Evolutionary conservation across 2,888 invertebrate species (phyloP), one percentile per base, ranked within the genome.

Genomic region (Philopedon plagiatum): DNA sequence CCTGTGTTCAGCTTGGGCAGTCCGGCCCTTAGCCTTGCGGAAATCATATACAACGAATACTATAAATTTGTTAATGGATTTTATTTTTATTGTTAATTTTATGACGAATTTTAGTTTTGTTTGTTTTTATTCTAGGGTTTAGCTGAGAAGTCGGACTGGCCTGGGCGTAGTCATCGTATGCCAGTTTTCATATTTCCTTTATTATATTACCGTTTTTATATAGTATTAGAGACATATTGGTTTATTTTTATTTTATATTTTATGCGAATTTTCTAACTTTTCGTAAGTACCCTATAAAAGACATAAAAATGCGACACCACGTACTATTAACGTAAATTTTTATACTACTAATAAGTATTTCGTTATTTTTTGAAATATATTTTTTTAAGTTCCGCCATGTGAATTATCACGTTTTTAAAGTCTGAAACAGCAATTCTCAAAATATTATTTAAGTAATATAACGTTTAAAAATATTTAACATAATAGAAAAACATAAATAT

Each of bases 341-440:
- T 81, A 82, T 83, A 81, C 80, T 81, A 80, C 80, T 65, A 56
- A 82, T 80, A 83, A 81, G 82, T 80, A 82, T 83, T 83, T 83
- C 83, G 83, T 84, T 84, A 82, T 83, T 83, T 83, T 82, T 82
- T 82, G 78, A 81, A 81, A 82, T 84, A 83, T 84, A 83, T 84
- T 84, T 84, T 84, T 83, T 84, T 83, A 83, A 82, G 82, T 83
- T 83, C 82, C 81, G 83, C 83, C 83, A 82, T 84, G 83, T 83
- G 83, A 81, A 81, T 78, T 82, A 82, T 84, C 84, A 85, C 84
- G 82, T 83, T 83, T 83, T 83, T 84, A 83, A 86, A 86, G 86
- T 86, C 86, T 86, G 86, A 86, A 84, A 83, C 85, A 85, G 85
- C 85, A 86, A 85, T 86, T 86, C 86, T 86, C 86, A 85, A 84